Percentiles rank a stretch among this genome's conserved stretches.
These are phyloP conservation scores for Brachionus paranguensis DNA, from an alignment of 1,140 invertebrate species.

Conservation along the genomic window DNA sequence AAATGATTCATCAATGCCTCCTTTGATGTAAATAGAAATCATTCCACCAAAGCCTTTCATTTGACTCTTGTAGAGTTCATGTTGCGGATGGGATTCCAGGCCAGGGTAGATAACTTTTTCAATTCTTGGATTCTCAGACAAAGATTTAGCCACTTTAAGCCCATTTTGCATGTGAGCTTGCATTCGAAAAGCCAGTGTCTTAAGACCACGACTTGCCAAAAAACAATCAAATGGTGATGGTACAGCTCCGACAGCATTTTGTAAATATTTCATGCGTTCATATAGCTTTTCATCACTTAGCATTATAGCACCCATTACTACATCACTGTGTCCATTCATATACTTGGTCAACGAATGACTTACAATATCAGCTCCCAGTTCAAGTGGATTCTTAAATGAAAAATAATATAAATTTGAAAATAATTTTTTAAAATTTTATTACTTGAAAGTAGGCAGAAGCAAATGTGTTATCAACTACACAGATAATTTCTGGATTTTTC, in stretches of 20 bases:
- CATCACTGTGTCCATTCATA: slow-evolving; percentile 93
- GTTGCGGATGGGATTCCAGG: slow-evolving; percentile 81
- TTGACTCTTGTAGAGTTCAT: slow-evolving; percentile 74
- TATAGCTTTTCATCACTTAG: slow-evolving; percentile 69
- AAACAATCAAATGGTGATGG: slow-evolving; percentile 95
- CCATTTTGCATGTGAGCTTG: slow-evolving; percentile 74
- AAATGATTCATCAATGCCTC: slow-evolving; percentile 62
- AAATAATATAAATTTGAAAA: slow-evolving; percentile 4
- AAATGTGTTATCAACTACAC: slow-evolving; percentile 96
- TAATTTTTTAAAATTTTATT: background rate
- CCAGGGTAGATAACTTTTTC: slow-evolving; percentile 78
- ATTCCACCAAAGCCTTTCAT: slow-evolving; percentile 85
- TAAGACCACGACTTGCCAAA: slow-evolving; percentile 83
- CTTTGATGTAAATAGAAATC: slow-evolving; percentile 73
- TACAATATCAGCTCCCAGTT: slow-evolving; percentile 82
- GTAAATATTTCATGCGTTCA: slow-evolving; percentile 71
- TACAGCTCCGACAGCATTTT: slow-evolving; percentile 84
- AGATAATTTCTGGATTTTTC: slow-evolving; percentile 63
- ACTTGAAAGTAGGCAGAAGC: slow-evolving; percentile 85
- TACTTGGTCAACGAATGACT: slow-evolving; percentile 94
- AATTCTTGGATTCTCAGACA: slow-evolving; percentile 71
- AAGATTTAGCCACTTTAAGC: slow-evolving; percentile 69
- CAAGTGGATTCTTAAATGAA: slow-evolving; percentile 66
- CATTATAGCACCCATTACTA: slow-evolving; percentile 78
- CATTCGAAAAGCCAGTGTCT: slow-evolving; percentile 88